Conservation (phyloP, 2,888 invertebrate genomes). For the Oeneis ivallda region DNA sequence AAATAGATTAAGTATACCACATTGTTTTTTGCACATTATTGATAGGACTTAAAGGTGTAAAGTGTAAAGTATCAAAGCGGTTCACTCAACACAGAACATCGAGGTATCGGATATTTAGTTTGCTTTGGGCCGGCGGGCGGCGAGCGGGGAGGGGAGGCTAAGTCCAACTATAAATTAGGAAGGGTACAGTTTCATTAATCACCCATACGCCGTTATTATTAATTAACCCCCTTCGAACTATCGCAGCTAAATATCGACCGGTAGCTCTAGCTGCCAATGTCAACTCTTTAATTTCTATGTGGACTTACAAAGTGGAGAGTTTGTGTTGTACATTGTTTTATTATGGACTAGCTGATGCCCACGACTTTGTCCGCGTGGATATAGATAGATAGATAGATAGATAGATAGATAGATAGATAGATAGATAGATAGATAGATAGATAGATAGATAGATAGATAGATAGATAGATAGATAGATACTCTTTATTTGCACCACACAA, state of each 20-base stretch:
- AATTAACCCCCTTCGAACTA: constrained; percentile 80
- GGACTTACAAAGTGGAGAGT: constrained; percentile 8
- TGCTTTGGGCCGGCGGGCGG: constrained; percentile 76
- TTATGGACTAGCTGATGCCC: not conserved
- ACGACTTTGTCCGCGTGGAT: not conserved
- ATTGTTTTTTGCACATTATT: too few relatives aligned
- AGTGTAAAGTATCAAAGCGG: constrained; percentile 54
- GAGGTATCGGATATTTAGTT: constrained; percentile 82
- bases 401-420: too few relatives aligned
- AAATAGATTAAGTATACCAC: too few relatives aligned
- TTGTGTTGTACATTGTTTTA: not conserved
- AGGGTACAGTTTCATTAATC: constrained; percentile 82
- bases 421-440: too few relatives aligned
- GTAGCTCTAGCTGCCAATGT: constrained; percentile 53
- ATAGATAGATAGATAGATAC: too few relatives aligned
- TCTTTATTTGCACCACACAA: too few relatives aligned
- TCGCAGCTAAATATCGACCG: constrained; percentile 77
- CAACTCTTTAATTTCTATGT: constrained; percentile 55
- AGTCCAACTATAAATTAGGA: constrained; percentile 83
- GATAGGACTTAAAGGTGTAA: not conserved
- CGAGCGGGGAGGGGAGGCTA: constrained; percentile 65
- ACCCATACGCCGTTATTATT: constrained; percentile 82
- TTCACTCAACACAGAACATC: constrained; percentile 57
- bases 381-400: too few relatives aligned
- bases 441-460: too few relatives aligned